phyloP scores from a whole-genome alignment of 2,888 invertebrate genomes.

The Furcula furcula region DNA sequence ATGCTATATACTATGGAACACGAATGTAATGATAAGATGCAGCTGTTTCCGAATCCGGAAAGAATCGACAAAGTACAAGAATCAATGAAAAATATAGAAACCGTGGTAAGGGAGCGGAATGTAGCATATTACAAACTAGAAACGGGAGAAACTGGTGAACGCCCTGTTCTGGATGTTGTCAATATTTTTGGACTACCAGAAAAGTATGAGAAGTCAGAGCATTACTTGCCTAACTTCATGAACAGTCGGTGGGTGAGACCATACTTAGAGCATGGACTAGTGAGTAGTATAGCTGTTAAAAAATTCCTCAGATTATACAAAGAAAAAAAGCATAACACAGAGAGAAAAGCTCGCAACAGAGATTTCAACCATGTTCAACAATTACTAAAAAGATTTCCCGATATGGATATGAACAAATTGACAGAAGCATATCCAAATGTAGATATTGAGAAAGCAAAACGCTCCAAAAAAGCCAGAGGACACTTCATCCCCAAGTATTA shows the following conservation, averaged over 20 bases:
- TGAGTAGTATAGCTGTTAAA: conserved; percentile 82
- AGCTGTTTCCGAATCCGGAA: conserved; percentile 94
- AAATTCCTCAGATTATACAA: conserved; percentile 80
- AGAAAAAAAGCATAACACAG: conserved; percentile 84
- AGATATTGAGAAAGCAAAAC: conserved; percentile 85
- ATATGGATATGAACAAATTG: conserved; percentile 86
- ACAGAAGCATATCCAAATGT: conserved; percentile 88
- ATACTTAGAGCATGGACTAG: conserved; percentile 76
- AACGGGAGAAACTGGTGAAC: conserved; percentile 92
- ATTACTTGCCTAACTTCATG: conserved; percentile 84
- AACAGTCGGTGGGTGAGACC: conserved; percentile 84
- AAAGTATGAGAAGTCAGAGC: conserved; percentile 81
- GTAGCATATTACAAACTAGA: conserved; percentile 94
- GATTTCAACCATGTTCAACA: conserved; percentile 86
- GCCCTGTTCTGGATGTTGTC: conserved; percentile 82
- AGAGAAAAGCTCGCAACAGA: conserved; percentile 82
- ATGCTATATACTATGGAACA: conserved; percentile 98
- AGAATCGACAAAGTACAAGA: conserved; percentile 96
- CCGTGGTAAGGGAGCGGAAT: conserved; percentile 95
- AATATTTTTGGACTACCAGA: conserved; percentile 84
- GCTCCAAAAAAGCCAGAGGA: conserved; percentile 81
- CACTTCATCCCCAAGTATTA: conserved; percentile 81
- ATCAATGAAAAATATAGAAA: conserved; percentile 96
- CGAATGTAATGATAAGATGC: conserved; percentile 84
- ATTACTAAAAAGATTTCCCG: conserved; percentile 87